These are phyloP conservation scores for Prietella phreatophila DNA, from an alignment of 2,113 vertebrate species.

Conservation along the genomic window DNA sequence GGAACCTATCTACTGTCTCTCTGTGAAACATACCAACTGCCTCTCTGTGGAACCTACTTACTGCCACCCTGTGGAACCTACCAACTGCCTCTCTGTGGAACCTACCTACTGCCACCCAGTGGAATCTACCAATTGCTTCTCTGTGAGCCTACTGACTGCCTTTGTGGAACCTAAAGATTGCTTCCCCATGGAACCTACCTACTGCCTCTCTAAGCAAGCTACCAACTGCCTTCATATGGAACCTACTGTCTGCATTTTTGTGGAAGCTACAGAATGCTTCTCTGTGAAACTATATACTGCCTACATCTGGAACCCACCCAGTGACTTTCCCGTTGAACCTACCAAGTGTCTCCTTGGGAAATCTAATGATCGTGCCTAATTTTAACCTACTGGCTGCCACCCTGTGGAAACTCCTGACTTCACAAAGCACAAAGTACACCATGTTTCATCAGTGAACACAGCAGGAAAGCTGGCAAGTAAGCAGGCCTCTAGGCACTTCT, in stretches of 20 bases:
- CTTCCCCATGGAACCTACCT: too few relatives aligned
- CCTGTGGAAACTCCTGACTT: neutral
- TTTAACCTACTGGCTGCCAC: too few relatives aligned
- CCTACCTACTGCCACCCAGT: neutral
- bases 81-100: neutral
- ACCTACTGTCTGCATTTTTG: neutral
- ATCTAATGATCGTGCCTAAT: too few relatives aligned
- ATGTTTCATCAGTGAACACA: conserved; percentile 14
- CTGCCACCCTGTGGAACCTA: neutral
- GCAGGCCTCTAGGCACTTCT: neutral
- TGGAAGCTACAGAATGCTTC: neutral
- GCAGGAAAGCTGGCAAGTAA: neutral
- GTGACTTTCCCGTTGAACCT: neutral
- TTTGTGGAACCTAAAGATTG: neutral
- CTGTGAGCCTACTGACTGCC: neutral
- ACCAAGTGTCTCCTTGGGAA: neutral
- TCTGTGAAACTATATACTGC: neutral
- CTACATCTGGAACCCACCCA: neutral
- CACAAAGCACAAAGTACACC: neutral
- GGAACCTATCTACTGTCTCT: neutral
- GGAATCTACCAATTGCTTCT: neutral
- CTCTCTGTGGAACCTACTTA: neutral
- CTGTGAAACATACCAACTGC: neutral
- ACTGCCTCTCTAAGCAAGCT: neutral
- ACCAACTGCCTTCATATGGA: neutral